Conservation (phyloP, 2,797 vertebrate genomes). For the Eulemur rubriventer region DNA sequence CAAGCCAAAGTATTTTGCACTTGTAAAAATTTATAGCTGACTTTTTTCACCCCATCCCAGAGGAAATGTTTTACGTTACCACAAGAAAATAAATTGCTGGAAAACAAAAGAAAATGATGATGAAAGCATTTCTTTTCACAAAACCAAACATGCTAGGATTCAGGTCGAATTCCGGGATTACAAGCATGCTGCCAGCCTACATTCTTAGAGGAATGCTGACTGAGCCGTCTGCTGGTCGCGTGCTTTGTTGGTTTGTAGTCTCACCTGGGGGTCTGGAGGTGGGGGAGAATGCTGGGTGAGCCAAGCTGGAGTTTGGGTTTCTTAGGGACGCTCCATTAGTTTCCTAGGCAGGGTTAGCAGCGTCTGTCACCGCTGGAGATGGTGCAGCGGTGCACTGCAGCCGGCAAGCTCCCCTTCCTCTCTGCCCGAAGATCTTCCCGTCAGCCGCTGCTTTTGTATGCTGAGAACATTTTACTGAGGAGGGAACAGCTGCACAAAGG, state of each 20-base stretch:
- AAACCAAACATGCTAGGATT: slow-evolving; percentile 84
- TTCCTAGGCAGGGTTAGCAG: slow-evolving; percentile 47
- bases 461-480: slow-evolving; percentile 82
- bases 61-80: slow-evolving; percentile 47
- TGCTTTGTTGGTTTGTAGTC: slow-evolving; percentile 42
- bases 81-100: slow-evolving; percentile 53
- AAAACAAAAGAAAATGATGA: slow-evolving; percentile 82
- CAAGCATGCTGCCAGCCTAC: not conserved
- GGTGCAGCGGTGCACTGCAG: slow-evolving; percentile 85
- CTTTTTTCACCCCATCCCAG: not conserved
- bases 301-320: slow-evolving; percentile 72
- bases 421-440: slow-evolving; percentile 79
- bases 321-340: slow-evolving; percentile 68
- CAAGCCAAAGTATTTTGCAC: slow-evolving; percentile 20
- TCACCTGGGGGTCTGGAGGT: slow-evolving; percentile 83
- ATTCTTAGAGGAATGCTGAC: slow-evolving; percentile 15
- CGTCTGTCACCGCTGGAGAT: slow-evolving; percentile 74
- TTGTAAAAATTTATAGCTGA: slow-evolving; percentile 23
- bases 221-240: not conserved
- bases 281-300: slow-evolving; percentile 57
- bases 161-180: not conserved
- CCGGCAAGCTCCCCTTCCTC: slow-evolving; percentile 73
- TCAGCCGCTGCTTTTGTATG: slow-evolving; percentile 92
- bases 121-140: slow-evolving; percentile 86
- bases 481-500: slow-evolving; percentile 76